phyloP scores from a whole-genome alignment of 2,113 vertebrate genomes.

The Chaetodon auriga region DNA sequence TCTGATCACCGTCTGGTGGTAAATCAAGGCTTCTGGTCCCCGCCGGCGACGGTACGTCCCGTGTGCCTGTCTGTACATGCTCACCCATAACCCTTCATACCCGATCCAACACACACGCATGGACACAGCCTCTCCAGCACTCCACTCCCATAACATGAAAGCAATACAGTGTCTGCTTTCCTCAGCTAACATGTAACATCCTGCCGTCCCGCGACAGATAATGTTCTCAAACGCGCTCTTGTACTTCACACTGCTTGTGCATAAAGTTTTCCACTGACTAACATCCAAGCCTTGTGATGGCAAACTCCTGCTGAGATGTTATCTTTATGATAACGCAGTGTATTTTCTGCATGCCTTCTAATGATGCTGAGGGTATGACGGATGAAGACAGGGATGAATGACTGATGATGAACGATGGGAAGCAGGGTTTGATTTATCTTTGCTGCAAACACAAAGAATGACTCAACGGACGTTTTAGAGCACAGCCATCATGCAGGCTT shows the following conservation, averaged over 20 bases:
- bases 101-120: conserved; percentile 37
- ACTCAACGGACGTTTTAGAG: conserved; percentile 10
- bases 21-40: conserved; percentile 74
- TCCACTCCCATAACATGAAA: conserved; percentile 55
- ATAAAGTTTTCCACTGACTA: conserved; percentile 54
- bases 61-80: conserved; percentile 77
- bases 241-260: conserved; percentile 47
- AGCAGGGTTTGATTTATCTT: conserved; percentile 53
- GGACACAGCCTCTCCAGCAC: conserved; percentile 25
- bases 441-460: conserved; percentile 14
- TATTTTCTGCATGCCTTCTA: conserved; percentile 59
- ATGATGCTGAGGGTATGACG: conserved; percentile 69
- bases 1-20: conserved; percentile 66
- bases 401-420: conserved; percentile 43
- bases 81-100: conserved; percentile 62
- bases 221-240: conserved; percentile 38
- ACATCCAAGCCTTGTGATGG: conserved; percentile 47
- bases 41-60: conserved; percentile 71
- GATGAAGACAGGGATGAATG: conserved; percentile 43
- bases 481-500: background rate
- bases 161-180: conserved; percentile 56
- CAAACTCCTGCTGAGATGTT: conserved; percentile 55
- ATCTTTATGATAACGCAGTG: conserved; percentile 33
- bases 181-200: conserved; percentile 71
- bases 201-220: conserved; percentile 64